Conservation (phyloP, 2,888 invertebrate species). For the Andrena hattorfiana region DNA sequence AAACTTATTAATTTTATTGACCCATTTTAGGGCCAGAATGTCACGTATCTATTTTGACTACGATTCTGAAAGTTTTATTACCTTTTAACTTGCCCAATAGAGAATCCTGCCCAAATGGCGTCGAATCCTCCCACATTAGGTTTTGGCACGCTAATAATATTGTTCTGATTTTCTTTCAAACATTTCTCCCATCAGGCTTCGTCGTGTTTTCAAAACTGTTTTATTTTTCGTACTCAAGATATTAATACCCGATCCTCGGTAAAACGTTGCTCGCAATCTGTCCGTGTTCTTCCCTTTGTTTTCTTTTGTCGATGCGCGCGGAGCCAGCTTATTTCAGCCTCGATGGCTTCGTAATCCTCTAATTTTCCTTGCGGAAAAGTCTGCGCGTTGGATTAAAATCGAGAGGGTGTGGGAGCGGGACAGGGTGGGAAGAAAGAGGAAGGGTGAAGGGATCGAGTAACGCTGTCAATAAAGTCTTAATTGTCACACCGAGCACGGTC, state of each 20-base stretch:
- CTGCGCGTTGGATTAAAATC: slow-evolving; percentile 29
- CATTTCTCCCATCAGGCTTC: not conserved
- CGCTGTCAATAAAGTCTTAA: slow-evolving; percentile 66
- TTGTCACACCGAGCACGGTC: slow-evolving; percentile 65
- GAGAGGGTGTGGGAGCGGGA: not conserved
- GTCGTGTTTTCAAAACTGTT: not conserved
- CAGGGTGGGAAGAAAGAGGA: slow-evolving; percentile 8
- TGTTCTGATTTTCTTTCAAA: not conserved
- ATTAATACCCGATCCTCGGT: slow-evolving; percentile 46
- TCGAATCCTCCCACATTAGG: too few species aligned
- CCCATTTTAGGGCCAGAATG: too few species aligned
- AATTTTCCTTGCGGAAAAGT: slow-evolving; percentile 73
- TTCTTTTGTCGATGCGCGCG: slow-evolving; percentile 49
- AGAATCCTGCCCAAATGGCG: too few species aligned
- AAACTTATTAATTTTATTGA: too few species aligned
- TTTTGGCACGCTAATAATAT: not conserved
- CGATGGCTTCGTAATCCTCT: slow-evolving; percentile 72
- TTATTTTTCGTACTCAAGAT: slow-evolving; percentile 1
- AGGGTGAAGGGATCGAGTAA: slow-evolving; percentile 29
- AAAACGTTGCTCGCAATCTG: slow-evolving; percentile 77
- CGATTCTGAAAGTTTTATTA: too few species aligned
- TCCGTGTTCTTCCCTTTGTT: slow-evolving; percentile 58
- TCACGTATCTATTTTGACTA: too few species aligned
- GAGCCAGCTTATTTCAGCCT: slow-evolving; percentile 69
- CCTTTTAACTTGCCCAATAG: too few species aligned